Conservation (phyloP, 2,113 vertebrate genomes). For the Bufo gargarizans region DNA sequence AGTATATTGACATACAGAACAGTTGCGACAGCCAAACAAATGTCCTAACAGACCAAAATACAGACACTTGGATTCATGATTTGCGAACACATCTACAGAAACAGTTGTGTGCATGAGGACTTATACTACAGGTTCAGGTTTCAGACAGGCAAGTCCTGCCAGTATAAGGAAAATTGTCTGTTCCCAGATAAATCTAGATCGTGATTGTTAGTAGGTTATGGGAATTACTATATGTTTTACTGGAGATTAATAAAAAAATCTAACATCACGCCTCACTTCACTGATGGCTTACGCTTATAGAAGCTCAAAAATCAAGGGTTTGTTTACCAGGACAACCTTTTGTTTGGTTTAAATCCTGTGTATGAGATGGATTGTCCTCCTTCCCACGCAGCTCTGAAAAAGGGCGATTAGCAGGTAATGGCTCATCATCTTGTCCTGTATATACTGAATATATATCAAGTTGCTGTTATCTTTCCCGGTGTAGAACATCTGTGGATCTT, state of each 20-base stretch:
- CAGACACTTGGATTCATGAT: no score
- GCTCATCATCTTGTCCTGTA: background rate
- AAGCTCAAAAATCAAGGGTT: slow-evolving; percentile 18
- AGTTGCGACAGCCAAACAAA: no score
- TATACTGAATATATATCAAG: background rate
- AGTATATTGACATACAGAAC: no score
- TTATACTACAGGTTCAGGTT: no score
- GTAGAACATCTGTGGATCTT: background rate
- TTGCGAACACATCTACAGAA: no score
- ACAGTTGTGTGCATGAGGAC: no score
- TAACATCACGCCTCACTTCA: slow-evolving; percentile 36
- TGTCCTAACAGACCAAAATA: no score
- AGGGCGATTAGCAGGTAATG: slow-evolving; percentile 13
- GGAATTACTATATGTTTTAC: slow-evolving; percentile 33
- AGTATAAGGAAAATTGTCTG: background rate
- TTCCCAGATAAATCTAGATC: background rate
- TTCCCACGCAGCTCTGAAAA: slow-evolving; percentile 35
- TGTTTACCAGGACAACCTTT: slow-evolving; percentile 32
- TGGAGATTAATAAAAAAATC: slow-evolving; percentile 39
- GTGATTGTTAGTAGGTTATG: background rate
- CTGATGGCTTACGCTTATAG: slow-evolving; percentile 13
- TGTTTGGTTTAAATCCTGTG: slow-evolving; percentile 39
- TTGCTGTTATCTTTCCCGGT: background rate
- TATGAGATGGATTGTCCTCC: background rate
- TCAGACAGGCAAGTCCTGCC: no score